These are phyloP conservation scores for Adoxophyes honmai DNA, from an alignment of 1,140 invertebrate species.

Conservation along the genomic window DNA sequence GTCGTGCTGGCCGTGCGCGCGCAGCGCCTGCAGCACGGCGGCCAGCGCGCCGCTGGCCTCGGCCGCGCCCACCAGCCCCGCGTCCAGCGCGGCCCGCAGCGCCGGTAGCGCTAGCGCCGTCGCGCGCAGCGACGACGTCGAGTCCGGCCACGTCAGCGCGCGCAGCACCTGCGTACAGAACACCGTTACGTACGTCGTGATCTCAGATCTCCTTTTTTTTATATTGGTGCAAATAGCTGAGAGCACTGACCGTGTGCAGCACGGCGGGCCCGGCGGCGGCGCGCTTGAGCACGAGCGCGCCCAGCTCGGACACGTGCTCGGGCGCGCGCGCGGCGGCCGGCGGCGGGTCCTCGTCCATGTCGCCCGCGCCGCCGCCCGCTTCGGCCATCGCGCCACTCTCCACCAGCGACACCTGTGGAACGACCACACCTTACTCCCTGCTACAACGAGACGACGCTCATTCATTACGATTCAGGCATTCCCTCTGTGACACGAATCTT, in stretches of 20 bases:
- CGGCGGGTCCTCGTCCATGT: slow-evolving; percentile 56
- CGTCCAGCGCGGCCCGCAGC: slow-evolving; percentile 78
- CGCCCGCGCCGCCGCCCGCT: slow-evolving; percentile 23
- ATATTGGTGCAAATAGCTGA: too few species aligned
- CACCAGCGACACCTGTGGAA: slow-evolving; percentile 69
- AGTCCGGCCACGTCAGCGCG: slow-evolving; percentile 92
- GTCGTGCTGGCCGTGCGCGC: slow-evolving; percentile 91
- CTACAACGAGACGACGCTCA: too few species aligned
- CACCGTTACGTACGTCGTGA: too few species aligned
- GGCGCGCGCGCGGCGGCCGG: slow-evolving; percentile 80
- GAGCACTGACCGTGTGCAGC: slow-evolving; percentile 46
- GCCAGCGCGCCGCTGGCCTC: slow-evolving; percentile 80
- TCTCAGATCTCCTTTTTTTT: too few species aligned
- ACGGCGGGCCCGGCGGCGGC: slow-evolving; percentile 81
- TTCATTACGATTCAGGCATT: too few species aligned
- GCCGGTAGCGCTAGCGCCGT: slow-evolving; percentile 83
- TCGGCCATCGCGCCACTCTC: slow-evolving; percentile 74
- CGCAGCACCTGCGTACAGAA: slow-evolving; percentile 63
- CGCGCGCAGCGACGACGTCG: slow-evolving; percentile 86
- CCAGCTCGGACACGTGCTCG: slow-evolving; percentile 83
- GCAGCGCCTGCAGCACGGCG: slow-evolving; percentile 85
- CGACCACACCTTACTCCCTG: not conserved
- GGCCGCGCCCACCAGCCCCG: slow-evolving; percentile 81
- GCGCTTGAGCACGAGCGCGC: slow-evolving; percentile 79
- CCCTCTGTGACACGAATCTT: not conserved